phyloP scores from a whole-genome alignment of 2,113 vertebrate genomes.

The Ibidorhyncha struthersii region DNA sequence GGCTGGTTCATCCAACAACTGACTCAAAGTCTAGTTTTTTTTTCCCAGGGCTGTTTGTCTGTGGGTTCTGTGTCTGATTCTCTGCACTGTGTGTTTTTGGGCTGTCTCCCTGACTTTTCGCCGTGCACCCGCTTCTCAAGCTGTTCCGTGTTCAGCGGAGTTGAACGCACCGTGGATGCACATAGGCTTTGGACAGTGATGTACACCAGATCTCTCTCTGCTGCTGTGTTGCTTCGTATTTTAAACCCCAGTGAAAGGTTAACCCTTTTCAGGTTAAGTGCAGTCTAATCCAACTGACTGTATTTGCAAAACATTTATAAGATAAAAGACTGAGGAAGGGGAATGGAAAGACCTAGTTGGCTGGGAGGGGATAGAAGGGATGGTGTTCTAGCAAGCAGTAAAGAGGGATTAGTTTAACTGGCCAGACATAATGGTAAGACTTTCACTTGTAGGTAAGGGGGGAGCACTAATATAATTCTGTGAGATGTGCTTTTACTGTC shows the following conservation, averaged over 20 bases:
- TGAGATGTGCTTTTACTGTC: not conserved
- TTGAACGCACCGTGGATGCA: fast-evolving
- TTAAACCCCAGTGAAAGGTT: not conserved
- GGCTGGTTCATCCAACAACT: not conserved
- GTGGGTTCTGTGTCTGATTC: not conserved
- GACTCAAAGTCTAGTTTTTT: not conserved
- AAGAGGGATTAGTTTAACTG: not conserved
- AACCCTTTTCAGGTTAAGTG: not conserved
- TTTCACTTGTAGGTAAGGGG: not conserved
- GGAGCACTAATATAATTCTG: not conserved
- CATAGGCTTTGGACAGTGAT: not conserved
- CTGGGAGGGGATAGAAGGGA: not conserved
- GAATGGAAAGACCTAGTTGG: not conserved
- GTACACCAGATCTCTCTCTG: not conserved
- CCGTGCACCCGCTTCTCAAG: not conserved
- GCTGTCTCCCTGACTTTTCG: not conserved
- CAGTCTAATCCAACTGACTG: not conserved
- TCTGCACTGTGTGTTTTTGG: not conserved
- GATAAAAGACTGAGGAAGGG: not conserved
- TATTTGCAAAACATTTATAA: not conserved
- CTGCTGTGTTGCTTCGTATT: not conserved
- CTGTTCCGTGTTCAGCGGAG: not conserved
- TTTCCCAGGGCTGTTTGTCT: not conserved
- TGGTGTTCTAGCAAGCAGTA: not conserved
- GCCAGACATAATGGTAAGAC: not conserved